Percentiles rank a stretch among this genome's conserved stretches.
These are phyloP conservation scores for Gerris buenoi DNA, from an alignment of 1,140 invertebrate species.

Conservation along the genomic window DNA sequence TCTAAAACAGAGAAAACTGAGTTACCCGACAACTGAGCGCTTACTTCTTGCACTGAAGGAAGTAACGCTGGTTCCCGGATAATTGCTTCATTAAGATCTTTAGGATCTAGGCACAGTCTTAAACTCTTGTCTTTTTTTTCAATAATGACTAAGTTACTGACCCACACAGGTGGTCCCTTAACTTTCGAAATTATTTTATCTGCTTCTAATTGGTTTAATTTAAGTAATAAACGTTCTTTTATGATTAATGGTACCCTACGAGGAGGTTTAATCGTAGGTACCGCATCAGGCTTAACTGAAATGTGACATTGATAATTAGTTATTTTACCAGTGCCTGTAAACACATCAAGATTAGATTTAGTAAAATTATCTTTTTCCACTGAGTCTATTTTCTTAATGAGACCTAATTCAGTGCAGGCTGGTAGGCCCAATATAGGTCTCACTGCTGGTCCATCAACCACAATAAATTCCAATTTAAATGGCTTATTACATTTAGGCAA, in stretches of 20 bases:
- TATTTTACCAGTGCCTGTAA: background rate
- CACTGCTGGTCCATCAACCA: background rate
- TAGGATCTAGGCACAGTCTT: background rate
- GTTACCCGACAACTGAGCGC: slow-evolving; percentile 1
- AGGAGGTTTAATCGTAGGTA: background rate
- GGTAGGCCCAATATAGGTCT: background rate
- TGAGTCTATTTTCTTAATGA: background rate
- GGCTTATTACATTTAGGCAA: background rate
- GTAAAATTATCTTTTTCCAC: background rate
- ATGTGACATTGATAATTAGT: slow-evolving; percentile 3
- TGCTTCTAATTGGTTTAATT: background rate
- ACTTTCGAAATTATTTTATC: slow-evolving; percentile 2
- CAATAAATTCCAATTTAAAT: background rate
- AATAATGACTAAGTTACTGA: slow-evolving; percentile 3
- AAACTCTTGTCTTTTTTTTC: background rate
- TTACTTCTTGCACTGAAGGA: slow-evolving; percentile 3
- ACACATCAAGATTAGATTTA: background rate
- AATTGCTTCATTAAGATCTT: background rate
- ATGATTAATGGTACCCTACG: background rate
- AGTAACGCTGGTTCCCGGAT: background rate
- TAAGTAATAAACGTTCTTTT: background rate
- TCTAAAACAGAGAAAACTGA: background rate
- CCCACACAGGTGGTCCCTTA: background rate
- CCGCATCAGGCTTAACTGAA: background rate
- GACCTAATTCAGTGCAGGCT: background rate